Conservation (phyloP, 2,888 invertebrate species). For the Yponomeuta sedellus region DNA sequence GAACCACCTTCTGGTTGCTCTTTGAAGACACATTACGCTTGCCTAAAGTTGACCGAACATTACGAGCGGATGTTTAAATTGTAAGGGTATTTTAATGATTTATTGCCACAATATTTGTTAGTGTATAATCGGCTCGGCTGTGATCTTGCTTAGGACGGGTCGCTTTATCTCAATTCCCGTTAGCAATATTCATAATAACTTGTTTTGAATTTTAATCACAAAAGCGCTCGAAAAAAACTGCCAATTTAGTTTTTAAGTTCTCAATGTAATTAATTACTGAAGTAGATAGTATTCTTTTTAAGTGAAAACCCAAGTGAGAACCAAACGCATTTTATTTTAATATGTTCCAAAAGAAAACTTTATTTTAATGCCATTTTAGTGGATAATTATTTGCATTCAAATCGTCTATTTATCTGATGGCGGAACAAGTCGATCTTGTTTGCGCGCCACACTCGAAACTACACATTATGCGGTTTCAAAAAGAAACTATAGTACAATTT, state of each 20-base stretch:
- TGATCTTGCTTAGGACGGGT: neutral
- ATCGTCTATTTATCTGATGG: neutral
- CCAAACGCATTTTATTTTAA: neutral
- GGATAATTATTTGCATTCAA: neutral
- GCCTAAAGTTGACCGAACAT: too few species aligned
- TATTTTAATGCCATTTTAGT: neutral
- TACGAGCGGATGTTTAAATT: too few species aligned
- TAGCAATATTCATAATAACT: neutral
- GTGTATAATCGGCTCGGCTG: neutral
- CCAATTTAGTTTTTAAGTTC: neutral
- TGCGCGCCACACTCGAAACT: neutral
- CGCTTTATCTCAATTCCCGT: neutral
- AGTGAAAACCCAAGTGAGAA: neutral
- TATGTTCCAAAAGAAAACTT: neutral
- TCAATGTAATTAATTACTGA: too few species aligned
- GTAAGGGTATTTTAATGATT: too few species aligned
- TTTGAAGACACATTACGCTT: too few species aligned
- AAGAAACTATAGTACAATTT: too few species aligned
- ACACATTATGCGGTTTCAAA: neutral
- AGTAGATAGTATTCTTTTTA: neutral
- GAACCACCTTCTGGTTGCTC: too few species aligned
- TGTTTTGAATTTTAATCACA: neutral
- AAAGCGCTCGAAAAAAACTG: neutral
- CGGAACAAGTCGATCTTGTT: neutral
- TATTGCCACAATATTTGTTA: too few species aligned